Evolutionary conservation across 2,113 vertebrate genomes (phyloP).

Genomic region (Bos javanicus): DNA sequence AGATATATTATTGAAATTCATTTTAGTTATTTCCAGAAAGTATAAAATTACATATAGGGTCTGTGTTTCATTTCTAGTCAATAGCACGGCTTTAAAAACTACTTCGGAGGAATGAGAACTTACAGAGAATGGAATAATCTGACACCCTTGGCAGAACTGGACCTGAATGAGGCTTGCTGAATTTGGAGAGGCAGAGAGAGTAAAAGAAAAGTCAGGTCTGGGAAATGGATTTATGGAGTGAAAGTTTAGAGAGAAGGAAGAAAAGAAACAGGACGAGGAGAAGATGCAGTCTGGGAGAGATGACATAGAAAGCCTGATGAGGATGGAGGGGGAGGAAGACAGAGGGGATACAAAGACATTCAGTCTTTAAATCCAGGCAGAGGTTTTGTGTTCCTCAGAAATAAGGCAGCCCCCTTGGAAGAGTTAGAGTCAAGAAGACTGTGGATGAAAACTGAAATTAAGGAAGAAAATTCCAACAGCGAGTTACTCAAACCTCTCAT

Average conservation of each 20-base stretch:
- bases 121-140: not conserved
- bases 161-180: not conserved
- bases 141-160: not conserved
- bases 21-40: slow-evolving; percentile 9
- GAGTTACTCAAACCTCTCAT: not conserved
- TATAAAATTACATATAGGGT: not conserved
- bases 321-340: not conserved
- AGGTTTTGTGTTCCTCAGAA: not conserved
- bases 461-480: not conserved
- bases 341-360: not conserved
- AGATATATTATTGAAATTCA: not conserved
- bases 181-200: not conserved
- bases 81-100: not conserved
- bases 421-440: not conserved
- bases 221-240: not conserved
- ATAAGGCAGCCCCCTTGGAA: not conserved
- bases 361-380: not conserved
- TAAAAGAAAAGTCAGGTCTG: not conserved
- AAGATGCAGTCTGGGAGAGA: not conserved
- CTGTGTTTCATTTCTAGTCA: slow-evolving; percentile 23
- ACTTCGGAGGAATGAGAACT: not conserved
- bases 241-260: not conserved
- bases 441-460: not conserved
- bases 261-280: not conserved
- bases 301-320: not conserved